A percentile compares a stretch with the other conserved stretches of the same genome.
Evolutionary conservation across 2,888 invertebrate genomes (phyloP).

Genomic region (Amiota mariae): DNA sequence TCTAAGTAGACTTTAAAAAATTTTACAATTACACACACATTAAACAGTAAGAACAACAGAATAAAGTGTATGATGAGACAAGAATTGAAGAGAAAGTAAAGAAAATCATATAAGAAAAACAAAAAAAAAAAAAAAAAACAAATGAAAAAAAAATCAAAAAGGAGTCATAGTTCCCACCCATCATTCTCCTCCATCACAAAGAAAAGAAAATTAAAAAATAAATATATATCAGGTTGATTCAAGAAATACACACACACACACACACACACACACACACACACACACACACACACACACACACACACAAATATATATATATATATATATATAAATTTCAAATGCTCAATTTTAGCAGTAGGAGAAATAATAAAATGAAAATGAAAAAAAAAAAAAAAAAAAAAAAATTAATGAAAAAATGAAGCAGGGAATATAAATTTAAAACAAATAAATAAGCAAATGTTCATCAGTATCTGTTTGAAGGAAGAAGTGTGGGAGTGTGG

Average conservation of each 20-base stretch:
- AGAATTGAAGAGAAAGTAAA: too few relatives aligned
- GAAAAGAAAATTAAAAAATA: slow-evolving; percentile 30
- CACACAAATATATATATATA: too few relatives aligned
- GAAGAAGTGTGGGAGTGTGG: slow-evolving; percentile 31
- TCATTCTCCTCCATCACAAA: too few relatives aligned
- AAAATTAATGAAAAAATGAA: slow-evolving; percentile 1
- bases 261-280: too few relatives aligned
- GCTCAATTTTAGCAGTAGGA: slow-evolving; percentile 38
- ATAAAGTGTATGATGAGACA: too few relatives aligned
- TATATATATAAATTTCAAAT: slow-evolving; percentile 49
- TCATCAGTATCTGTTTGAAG: slow-evolving; percentile 14
- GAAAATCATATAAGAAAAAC: background rate
- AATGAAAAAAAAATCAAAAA: slow-evolving; percentile 28
- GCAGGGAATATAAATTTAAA: background rate
- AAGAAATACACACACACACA: slow-evolving; percentile 25
- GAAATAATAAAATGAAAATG: slow-evolving; percentile 9
- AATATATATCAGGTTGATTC: background rate
- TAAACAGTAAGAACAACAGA: too few relatives aligned
- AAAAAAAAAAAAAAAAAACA: background rate
- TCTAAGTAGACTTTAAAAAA: slow-evolving; percentile 25
- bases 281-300: too few relatives aligned
- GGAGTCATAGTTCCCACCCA: too few relatives aligned
- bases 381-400: background rate
- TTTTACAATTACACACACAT: background rate
- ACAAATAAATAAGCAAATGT: slow-evolving; percentile 25